Conservation (phyloP, 30 jellyfish, hydroid and myxozoan genomes). For the Aurelia aurita complex sp. Pacific region DNA sequence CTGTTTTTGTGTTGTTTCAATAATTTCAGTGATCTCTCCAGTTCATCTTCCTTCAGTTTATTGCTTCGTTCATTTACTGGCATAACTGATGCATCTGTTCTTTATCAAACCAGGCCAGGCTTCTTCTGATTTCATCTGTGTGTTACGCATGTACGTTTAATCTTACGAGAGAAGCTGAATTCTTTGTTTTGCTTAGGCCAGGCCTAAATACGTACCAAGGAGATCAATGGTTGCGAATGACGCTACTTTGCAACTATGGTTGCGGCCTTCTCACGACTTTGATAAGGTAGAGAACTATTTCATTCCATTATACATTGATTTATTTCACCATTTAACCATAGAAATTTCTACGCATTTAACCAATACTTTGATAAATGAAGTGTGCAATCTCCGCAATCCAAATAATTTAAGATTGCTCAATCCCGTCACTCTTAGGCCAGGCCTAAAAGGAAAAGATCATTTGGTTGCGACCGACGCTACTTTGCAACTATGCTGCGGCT, state of each 20-base stretch:
- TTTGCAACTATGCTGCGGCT: background rate
- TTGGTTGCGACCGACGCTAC: constrained; percentile 64
- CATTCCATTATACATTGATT: no score
- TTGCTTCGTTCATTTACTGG: constrained; percentile 31
- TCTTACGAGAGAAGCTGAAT: no score
- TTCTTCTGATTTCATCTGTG: background rate
- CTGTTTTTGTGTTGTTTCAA: constrained; percentile 49
- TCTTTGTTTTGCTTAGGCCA: background rate
- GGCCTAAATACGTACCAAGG: background rate
- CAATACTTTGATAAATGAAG: background rate
- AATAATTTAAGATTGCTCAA: background rate
- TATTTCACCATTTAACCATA: no score
- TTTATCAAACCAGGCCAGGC: no score
- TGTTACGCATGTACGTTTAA: no score
- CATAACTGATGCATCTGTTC: constrained; percentile 13
- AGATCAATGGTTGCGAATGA: constrained; percentile 49
- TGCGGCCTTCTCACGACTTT: background rate
- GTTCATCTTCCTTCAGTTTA: constrained; percentile 40
- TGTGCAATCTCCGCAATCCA: background rate
- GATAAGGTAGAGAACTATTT: no score
- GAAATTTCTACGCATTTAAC: no score
- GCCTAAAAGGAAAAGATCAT: background rate
- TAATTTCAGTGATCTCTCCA: constrained; percentile 56
- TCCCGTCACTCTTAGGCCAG: constrained; percentile 9
- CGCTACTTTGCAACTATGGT: constrained; percentile 4